Evolutionary conservation across 2,797 vertebrate genomes (phyloP).

Genomic region (Philypnodon macrostomus): DNA sequence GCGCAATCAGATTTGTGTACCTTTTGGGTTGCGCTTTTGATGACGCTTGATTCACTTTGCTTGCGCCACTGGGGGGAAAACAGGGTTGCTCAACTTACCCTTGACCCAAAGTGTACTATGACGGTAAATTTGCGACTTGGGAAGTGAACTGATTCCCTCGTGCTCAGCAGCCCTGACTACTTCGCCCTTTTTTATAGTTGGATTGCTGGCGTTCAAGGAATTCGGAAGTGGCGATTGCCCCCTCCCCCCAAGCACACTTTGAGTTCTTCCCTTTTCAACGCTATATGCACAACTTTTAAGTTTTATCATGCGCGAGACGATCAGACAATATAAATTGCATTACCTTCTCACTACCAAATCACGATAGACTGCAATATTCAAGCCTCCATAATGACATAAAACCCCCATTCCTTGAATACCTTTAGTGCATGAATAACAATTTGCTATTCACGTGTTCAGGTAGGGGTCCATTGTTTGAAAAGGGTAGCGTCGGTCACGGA

Average conservation of each 20-base stretch:
- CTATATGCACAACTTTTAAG: slow-evolving; percentile 24
- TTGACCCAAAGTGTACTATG: neutral
- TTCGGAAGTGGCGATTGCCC: slow-evolving; percentile 74
- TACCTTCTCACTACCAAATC: neutral
- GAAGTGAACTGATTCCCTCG: slow-evolving; percentile 7
- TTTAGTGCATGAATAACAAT: slow-evolving; percentile 5
- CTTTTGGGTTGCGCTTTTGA: slow-evolving; percentile 15
- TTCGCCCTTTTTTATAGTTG: slow-evolving; percentile 42
- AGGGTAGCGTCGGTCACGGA: neutral
- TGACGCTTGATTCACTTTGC: neutral
- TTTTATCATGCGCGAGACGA: neutral
- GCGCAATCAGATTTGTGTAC: slow-evolving; percentile 43
- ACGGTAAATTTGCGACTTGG: neutral
- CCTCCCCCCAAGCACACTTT: slow-evolving; percentile 56
- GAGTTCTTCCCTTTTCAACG: slow-evolving; percentile 29
- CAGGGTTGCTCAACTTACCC: neutral
- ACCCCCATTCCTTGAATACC: neutral
- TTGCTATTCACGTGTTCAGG: slow-evolving; percentile 19
- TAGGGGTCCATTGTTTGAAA: neutral
- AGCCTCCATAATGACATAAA: neutral
- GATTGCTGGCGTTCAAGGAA: slow-evolving; percentile 72
- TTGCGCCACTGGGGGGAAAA: neutral
- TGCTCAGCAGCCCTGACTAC: slow-evolving; percentile 19
- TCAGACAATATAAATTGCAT: neutral
- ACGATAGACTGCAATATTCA: neutral